Conservation (phyloP, 1,140 invertebrate genomes). For the Calycopis cecrops region DNA sequence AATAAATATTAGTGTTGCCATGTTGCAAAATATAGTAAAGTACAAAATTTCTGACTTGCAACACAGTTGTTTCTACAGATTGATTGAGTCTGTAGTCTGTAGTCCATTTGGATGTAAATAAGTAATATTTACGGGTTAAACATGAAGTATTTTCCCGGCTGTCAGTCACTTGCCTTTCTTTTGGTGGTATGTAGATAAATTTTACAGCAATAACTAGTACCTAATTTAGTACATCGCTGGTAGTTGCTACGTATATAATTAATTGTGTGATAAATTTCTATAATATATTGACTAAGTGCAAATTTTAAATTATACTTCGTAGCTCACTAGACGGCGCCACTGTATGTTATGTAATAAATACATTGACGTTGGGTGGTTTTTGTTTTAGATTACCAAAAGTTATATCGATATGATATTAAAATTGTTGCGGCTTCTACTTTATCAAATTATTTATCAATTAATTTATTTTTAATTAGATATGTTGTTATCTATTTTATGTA, state of each 20-base stretch:
- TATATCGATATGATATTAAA: conserved; percentile 72
- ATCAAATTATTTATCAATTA: conserved; percentile 53
- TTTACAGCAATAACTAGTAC: conserved; percentile 72
- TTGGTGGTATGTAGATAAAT: conserved; percentile 66
- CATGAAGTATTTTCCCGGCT: conserved; percentile 32
- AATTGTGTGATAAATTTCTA: conserved; percentile 62
- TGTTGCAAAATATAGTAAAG: too few species aligned
- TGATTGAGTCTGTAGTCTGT: too few species aligned
- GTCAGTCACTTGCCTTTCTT: conserved; percentile 61
- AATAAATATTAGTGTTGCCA: too few species aligned
- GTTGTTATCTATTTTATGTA: conserved; percentile 46
- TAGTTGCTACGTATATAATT: conserved; percentile 61
- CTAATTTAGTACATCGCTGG: conserved; percentile 64
- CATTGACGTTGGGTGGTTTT: background rate
- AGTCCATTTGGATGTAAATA: background rate
- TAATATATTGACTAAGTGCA: conserved; percentile 49
- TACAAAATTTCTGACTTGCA: too few species aligned
- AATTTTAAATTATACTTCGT: conserved; percentile 21
- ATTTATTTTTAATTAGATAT: conserved; percentile 60
- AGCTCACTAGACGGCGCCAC: conserved; percentile 2
- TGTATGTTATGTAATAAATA: conserved; percentile 9
- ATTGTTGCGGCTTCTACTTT: conserved; percentile 63
- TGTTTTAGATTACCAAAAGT: conserved; percentile 42
- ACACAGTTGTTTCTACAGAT: too few species aligned
- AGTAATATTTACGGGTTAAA: conserved; percentile 24